Conservation (phyloP, 2,113 vertebrate species). For the Mesitornis unicolor region DNA sequence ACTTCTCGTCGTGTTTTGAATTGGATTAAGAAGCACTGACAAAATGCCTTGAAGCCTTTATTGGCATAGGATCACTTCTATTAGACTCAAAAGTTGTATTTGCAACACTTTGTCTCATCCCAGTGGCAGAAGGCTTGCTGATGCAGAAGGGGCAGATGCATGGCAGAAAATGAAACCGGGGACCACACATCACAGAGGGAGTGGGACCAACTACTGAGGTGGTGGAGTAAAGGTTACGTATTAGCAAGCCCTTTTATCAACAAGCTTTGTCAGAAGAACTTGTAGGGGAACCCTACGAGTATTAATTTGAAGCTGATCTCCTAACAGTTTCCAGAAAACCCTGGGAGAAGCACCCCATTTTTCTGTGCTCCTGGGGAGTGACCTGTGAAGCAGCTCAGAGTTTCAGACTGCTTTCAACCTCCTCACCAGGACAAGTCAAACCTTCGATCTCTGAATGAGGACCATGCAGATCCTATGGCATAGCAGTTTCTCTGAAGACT, state of each 20-base stretch:
- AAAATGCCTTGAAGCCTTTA: not conserved
- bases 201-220: not conserved
- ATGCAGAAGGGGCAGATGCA: not conserved
- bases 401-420: not conserved
- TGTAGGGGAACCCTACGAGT: not conserved
- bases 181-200: not conserved
- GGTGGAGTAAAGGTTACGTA: not conserved
- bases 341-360: not conserved
- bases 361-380: not conserved
- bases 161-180: rapidly evolving
- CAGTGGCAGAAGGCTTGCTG: not conserved
- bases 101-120: not conserved
- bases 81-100: not conserved
- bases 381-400: not conserved
- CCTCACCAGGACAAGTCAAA: not conserved
- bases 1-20: not conserved
- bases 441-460: not conserved
- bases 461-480: not conserved
- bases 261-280: not conserved
- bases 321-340: not conserved
- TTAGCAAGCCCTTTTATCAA: not conserved
- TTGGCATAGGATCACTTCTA: not conserved
- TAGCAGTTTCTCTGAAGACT: not conserved
- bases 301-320: not conserved
- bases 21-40: not conserved